These are phyloP conservation scores for Bombyx mori DNA, from an alignment of 1,140 invertebrate species.

Conservation along the genomic window DNA sequence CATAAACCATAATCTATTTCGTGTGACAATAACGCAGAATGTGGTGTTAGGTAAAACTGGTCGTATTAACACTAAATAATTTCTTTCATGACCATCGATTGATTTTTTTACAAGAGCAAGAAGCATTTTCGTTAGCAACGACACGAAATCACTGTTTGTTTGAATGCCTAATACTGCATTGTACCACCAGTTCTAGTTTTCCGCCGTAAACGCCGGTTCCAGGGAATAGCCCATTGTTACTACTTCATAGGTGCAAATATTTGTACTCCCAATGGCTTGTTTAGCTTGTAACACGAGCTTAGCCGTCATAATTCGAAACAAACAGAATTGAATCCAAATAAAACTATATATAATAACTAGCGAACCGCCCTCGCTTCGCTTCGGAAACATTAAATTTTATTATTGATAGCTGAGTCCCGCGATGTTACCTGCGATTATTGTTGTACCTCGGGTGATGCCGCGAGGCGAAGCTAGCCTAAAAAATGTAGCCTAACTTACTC, in stretches of 20 bases:
- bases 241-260: constrained; percentile 43
- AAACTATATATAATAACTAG: background rate
- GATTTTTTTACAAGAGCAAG: background rate
- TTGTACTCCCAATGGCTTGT: constrained; percentile 41
- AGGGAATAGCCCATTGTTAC: constrained; percentile 58
- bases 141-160: background rate
- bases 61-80: too few species aligned
- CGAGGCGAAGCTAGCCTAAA: too few species aligned
- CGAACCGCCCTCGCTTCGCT: background rate
- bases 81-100: too few species aligned
- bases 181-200: background rate
- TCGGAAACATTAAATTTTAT: too few species aligned
- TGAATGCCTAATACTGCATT: background rate
- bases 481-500: too few species aligned
- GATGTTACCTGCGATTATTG: too few species aligned
- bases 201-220: constrained; percentile 54
- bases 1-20: too few species aligned
- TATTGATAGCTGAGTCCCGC: too few species aligned
- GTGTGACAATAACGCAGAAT: too few species aligned
- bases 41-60: too few species aligned
- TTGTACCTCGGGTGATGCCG: too few species aligned
- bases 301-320: constrained; percentile 1
- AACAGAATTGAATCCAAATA: background rate
- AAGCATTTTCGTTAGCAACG: background rate
- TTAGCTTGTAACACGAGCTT: constrained; percentile 38